Base-by-base conservation (phyloP, 2,797 vertebrate genomes). In the Melanotaenia trifasciata region DNA sequence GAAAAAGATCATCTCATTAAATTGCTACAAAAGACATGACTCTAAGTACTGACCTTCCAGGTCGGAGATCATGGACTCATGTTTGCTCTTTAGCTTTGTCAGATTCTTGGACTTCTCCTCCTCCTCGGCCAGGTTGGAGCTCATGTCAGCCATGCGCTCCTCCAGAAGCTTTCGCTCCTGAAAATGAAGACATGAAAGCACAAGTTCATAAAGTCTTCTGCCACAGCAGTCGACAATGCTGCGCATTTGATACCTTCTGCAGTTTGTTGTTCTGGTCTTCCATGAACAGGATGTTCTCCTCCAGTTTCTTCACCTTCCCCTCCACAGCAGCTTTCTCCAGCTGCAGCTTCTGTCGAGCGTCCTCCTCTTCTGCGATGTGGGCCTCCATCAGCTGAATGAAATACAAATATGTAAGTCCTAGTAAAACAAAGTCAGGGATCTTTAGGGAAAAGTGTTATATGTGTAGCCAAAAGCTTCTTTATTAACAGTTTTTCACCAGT, bases 21-120 rank as follows among this genome's bases (percentile, higher is more conserved):
- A 35, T 11, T 35, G 35, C 32, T 32, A 7, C 32, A 32, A 32
- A 32, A 32, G 32, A 32, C 32, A 32, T 32, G 35, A 36, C 35
- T 36, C 1, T 3, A 43, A 4, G 13, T 40, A 72, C 86, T 84
- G 40, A 93, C 90, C 67, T 68, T 94, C 93, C 22, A 95, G 82
- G 0, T 93, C 93, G 2, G 97, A 98, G 85, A 99, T 98, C 97
- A 98, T 98, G 63, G 97, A 98, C 93, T 99, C 98, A 0, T 98
- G 96, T 80, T 99, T 99, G 86, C 92, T 94, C 91, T 99, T 99
- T 64, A 99, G 94, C 79, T 99, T 99, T 65, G 93, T 96, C 47
- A 99, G 92, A 64, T 98, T 99, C 93, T 99, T 98, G 57, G 97
- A 98, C 83, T 98, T 98, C 91, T 99, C 98, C 77, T 99, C 98